Conservation (phyloP, 1,140 invertebrate genomes). For the Vanessa tameamea region DNA sequence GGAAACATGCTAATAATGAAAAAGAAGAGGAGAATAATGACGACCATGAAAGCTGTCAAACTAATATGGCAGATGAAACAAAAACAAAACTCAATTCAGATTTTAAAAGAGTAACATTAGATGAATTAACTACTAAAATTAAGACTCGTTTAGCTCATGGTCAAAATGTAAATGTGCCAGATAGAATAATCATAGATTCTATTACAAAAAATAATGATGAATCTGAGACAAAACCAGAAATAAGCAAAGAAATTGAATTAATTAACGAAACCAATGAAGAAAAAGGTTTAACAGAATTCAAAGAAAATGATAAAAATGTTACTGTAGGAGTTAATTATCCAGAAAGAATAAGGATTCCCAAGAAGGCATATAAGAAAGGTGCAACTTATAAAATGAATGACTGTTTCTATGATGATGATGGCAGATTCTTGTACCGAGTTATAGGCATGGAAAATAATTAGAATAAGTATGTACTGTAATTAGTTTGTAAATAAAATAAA, state of each 20-base stretch:
- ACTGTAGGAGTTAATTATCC: conserved; percentile 71
- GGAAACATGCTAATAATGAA: conserved; percentile 60
- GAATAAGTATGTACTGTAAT: background rate
- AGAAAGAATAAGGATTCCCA: conserved; percentile 84
- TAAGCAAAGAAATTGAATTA: conserved; percentile 56
- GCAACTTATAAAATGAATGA: conserved; percentile 87
- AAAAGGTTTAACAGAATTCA: conserved; percentile 47
- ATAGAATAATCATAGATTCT: conserved; percentile 61
- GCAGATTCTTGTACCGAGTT: conserved; percentile 87
- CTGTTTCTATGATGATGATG: conserved; percentile 89
- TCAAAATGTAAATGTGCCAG: conserved; percentile 57
- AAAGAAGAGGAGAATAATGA: conserved; percentile 32
- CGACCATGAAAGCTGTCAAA: conserved; percentile 37
- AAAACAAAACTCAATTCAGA: conserved; percentile 41
- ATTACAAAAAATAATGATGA: conserved; percentile 43
- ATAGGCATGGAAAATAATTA: conserved; percentile 81
- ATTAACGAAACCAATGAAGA: conserved; percentile 49
- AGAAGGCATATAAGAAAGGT: conserved; percentile 81
- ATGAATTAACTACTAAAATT: conserved; percentile 63
- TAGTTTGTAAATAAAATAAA: conserved; percentile 52
- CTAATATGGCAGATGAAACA: conserved; percentile 37
- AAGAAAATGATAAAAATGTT: conserved; percentile 47
- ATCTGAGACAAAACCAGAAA: background rate
- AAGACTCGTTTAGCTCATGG: conserved; percentile 62
- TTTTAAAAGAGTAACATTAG: conserved; percentile 57